These are phyloP conservation scores for Mythimna lalbum DNA, from an alignment of 2,888 invertebrate species.

Conservation along the genomic window DNA sequence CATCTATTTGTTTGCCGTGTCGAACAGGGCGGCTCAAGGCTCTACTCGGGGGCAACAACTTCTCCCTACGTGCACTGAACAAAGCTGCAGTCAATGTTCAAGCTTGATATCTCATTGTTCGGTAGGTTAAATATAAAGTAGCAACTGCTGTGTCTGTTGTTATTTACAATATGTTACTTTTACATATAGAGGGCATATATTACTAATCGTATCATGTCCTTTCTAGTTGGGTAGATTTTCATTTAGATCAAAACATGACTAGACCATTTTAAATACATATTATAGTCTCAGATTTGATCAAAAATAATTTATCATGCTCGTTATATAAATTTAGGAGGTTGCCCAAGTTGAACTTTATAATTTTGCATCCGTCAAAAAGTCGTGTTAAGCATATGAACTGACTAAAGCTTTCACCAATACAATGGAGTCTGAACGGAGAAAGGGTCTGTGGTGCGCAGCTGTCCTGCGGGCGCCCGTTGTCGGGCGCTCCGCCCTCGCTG, in stretches of 20 bases:
- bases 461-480: conserved; percentile 84
- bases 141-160: conserved; percentile 35
- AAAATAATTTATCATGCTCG: conserved; percentile 7
- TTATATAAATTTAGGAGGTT: conserved; percentile 31
- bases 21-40: conserved; percentile 77
- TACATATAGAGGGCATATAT: conserved; percentile 20
- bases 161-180: conserved; percentile 37
- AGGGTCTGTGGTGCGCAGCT: conserved; percentile 88
- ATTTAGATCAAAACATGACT: not conserved
- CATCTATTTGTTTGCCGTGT: conserved; percentile 67
- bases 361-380: conserved; percentile 57
- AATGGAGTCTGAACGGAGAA: conserved; percentile 82
- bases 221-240: not conserved
- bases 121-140: conserved; percentile 54
- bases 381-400: conserved; percentile 65
- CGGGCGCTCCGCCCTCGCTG: conserved; percentile 85
- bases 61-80: conserved; percentile 83
- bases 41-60: conserved; percentile 81
- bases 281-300: not conserved
- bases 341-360: conserved; percentile 33
- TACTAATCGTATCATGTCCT: not conserved
- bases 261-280: not conserved
- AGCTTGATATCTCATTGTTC: conserved; percentile 69
- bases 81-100: conserved; percentile 77
- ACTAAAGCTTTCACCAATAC: conserved; percentile 83